Evolutionary conservation across 1,140 invertebrate species (phyloP).

Genomic region (Piezodorus guildinii): DNA sequence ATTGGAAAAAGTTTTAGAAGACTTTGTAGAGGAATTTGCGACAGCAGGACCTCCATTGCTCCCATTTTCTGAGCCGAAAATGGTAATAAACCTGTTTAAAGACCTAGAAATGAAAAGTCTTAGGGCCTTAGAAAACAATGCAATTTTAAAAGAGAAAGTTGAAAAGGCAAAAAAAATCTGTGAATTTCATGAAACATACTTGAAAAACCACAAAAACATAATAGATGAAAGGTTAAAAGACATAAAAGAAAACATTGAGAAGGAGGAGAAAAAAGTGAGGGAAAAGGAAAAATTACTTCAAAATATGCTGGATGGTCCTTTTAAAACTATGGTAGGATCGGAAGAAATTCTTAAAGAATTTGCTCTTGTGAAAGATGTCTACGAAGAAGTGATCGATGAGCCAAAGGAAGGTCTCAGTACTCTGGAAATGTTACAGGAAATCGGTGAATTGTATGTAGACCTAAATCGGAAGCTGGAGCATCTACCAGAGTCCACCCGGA

Average conservation of each 20-base stretch:
- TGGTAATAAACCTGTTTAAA: background rate
- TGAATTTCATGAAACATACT: background rate
- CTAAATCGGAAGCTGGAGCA: background rate
- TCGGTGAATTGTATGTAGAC: background rate
- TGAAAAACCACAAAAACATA: background rate
- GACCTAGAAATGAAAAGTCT: background rate
- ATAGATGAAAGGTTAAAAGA: background rate
- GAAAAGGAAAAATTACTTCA: background rate
- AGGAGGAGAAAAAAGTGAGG: background rate
- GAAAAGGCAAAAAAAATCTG: background rate
- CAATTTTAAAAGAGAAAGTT: background rate
- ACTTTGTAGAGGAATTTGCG: background rate
- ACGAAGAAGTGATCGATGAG: background rate
- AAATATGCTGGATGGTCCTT: background rate
- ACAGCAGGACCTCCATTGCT: background rate
- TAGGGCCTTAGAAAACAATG: background rate
- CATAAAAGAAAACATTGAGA: slow-evolving; percentile 2
- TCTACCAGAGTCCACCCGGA: background rate
- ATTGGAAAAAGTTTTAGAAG: slow-evolving; percentile 7
- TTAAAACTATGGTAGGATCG: background rate
- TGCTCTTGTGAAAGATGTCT: background rate
- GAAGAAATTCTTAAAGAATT: slow-evolving; percentile 1
- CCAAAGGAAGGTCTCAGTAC: background rate
- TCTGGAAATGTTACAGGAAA: slow-evolving; percentile 1
- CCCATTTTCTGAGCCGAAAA: background rate